phyloP scores from a whole-genome alignment of 2,797 vertebrate genomes.

The Sebastes iracundus region DNA sequence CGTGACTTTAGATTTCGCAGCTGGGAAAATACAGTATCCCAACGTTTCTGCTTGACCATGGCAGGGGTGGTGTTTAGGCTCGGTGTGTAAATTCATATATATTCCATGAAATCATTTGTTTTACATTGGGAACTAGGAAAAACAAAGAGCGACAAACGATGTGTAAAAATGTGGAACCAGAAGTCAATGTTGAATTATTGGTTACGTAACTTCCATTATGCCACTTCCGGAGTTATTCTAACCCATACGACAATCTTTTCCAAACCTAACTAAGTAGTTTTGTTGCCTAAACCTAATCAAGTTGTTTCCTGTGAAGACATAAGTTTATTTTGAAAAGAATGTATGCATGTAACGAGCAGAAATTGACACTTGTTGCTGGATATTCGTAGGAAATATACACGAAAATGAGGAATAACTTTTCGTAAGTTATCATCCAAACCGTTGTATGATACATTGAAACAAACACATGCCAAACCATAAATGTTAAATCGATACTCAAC shows the following conservation, averaged over 20 bases:
- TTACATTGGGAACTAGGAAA: no score
- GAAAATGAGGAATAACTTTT: not conserved
- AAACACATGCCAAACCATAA: not conserved
- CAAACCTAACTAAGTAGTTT: no score
- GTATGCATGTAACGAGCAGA: not conserved
- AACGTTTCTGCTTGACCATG: not conserved
- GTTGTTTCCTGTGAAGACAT: no score
- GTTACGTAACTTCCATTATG: no score
- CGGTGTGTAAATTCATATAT: not conserved
- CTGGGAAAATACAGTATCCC: not conserved
- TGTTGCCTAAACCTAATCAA: no score
- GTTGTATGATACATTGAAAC: not conserved
- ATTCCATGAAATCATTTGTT: no score
- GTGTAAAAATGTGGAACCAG: no score
- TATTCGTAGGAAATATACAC: not conserved
- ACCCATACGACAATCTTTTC: no score
- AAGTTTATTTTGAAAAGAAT: no score
- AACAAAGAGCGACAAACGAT: no score
- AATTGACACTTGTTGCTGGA: not conserved
- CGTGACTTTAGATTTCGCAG: not conserved
- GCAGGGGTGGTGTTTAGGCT: not conserved
- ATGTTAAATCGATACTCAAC: not conserved
- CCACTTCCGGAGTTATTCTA: no score
- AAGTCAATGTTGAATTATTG: accelerated
- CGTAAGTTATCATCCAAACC: no score